Percentiles rank a stretch among this genome's conserved stretches.
Evolutionary conservation across 2,888 invertebrate species (phyloP).

Genomic region (Apeira syringaria): DNA sequence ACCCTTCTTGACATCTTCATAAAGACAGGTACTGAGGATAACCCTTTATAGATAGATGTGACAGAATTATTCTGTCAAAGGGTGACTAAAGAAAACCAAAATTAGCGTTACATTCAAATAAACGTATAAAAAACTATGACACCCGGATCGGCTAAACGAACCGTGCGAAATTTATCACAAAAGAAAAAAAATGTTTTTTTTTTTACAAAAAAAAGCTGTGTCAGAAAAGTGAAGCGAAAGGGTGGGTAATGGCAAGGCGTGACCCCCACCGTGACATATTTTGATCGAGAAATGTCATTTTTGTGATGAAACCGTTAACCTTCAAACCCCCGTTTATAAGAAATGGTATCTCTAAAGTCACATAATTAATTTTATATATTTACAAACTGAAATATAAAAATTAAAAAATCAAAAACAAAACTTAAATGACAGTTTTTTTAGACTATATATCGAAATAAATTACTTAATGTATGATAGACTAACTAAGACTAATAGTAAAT

Average conservation of each 20-base stretch:
- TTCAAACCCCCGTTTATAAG: no score
- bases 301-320: conserved; percentile 27
- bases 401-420: no score
- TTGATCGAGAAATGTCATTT: conserved; percentile 45
- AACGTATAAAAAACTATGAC: conserved; percentile 41
- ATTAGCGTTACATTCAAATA: conserved; percentile 77
- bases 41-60: conserved; percentile 57
- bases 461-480: no score
- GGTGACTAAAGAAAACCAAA: conserved; percentile 65
- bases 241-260: conserved; percentile 39
- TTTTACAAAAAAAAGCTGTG: conserved; percentile 52
- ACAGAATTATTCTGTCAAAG: conserved; percentile 60
- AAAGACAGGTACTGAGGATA: conserved; percentile 60
- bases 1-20: conserved; percentile 60
- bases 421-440: no score
- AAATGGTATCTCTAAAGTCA: no score
- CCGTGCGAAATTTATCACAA: conserved; percentile 78
- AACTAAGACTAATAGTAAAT: no score
- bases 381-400: no score
- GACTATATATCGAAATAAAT: no score
- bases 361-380: no score
- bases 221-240: conserved; percentile 45
- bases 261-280: conserved; percentile 55
- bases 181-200: conserved; percentile 41
- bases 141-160: conserved; percentile 62